phyloP scores from a whole-genome alignment of 1,140 invertebrate species.

The Calliopsis andreniformis region DNA sequence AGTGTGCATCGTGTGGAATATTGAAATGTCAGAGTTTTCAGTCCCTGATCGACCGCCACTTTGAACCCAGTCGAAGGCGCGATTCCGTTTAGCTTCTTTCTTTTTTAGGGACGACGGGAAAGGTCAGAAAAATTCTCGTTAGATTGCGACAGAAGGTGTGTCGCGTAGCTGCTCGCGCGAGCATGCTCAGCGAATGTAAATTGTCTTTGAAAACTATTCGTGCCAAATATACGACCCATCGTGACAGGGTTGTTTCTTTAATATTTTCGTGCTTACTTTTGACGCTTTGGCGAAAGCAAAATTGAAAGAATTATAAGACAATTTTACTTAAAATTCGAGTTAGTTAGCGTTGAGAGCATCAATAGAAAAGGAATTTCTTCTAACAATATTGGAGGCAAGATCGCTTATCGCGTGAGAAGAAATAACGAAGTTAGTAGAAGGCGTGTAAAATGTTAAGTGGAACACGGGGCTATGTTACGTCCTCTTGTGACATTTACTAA shows the following conservation, averaged over 20 bases:
- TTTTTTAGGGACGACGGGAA: constrained; percentile 40
- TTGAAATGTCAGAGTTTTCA: constrained; percentile 45
- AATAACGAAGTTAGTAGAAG: not conserved
- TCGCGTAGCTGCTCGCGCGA: constrained; percentile 10
- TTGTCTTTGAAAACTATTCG: not conserved
- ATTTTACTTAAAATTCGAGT: too few species aligned
- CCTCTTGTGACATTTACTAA: too few species aligned
- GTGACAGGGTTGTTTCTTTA: not conserved
- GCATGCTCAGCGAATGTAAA: not conserved
- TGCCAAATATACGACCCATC: too few species aligned
- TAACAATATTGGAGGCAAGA: too few species aligned
- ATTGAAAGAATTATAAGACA: too few species aligned
- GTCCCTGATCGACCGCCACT: not conserved
- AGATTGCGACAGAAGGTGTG: constrained; percentile 40
- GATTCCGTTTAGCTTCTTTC: constrained; percentile 37
- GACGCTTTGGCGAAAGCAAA: too few species aligned
- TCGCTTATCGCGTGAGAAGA: too few species aligned
- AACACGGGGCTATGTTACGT: not conserved
- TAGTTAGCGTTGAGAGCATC: too few species aligned
- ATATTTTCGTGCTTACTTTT: not conserved
- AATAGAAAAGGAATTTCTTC: too few species aligned
- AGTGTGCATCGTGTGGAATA: constrained; percentile 5
- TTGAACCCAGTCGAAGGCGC: constrained; percentile 18
- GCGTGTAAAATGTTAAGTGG: not conserved
- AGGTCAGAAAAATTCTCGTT: constrained; percentile 43